Base-by-base conservation (phyloP, 2,113 vertebrate genomes). In the Brachirus orientalis region DNA sequence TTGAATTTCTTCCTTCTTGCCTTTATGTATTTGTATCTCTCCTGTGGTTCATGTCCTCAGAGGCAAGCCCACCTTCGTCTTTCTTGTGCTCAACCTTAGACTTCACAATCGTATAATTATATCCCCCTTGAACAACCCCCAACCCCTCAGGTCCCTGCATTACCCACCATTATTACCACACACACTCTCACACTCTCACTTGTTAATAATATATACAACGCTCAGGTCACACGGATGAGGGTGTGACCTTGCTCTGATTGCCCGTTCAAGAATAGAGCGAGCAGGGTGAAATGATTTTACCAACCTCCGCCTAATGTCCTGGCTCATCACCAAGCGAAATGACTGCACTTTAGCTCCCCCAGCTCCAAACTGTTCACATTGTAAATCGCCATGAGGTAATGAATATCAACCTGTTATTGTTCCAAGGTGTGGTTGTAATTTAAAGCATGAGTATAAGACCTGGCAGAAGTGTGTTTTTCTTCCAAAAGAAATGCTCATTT, bases 261-360 rank as follows among this genome's bases (percentile, higher is more conserved):
- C 40, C 56, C 63, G 57, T 77, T 69, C 55, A 69, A 60, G 14
- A 67, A 4, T 19, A 28, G 22, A 50, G 56, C 33, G 38, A 63
- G 46, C 3, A 16, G 58, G 69, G 37, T 66, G 45, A 77, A 75
- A 68, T 69, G 74, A 55, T 77, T 62, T 53, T 77, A 77, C 76
- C 79, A 69, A 47, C 63, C 53, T 65, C 61, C 10, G n/a, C 33
- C 19, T 43, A 13, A 51, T 53, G 59, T 33, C 56, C 72, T 74
- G 77, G 77, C 77, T 85, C 82, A 76, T 85, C 85, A 84, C 77
- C 76, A 81, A 70, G 35, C 40, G 56, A 72, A 76, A 79, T 74
- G 68, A 72, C 62, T 63, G 35, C 36, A 68, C 68, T 69, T 16
- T 8, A 51, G 55, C 55, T 45, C 33, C 53, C 45, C 37, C 36